These are phyloP conservation scores for Umimayanthus kanabou DNA, from an alignment of 92 coral and sea anemone genomes.

Conservation along the genomic window DNA sequence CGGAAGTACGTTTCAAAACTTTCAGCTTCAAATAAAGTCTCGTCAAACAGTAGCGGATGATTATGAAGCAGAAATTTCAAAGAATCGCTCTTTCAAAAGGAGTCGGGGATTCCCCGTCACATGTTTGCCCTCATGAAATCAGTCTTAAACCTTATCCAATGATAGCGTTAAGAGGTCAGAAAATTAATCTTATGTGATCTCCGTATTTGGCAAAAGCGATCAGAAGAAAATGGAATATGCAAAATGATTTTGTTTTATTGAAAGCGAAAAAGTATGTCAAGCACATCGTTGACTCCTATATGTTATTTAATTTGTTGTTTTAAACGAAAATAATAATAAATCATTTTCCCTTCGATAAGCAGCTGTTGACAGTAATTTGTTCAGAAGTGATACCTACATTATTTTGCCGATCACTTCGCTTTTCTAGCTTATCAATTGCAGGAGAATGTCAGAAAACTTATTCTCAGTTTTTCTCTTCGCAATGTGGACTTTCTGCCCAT, in stretches of 20 bases:
- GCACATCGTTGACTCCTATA: background rate
- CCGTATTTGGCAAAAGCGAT: background rate
- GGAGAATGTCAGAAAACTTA: no score
- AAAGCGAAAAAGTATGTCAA: background rate
- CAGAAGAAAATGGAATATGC: background rate
- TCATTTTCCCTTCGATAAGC: background rate
- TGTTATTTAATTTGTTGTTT: background rate
- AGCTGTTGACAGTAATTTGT: background rate
- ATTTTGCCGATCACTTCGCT: background rate
- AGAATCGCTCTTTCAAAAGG: background rate
- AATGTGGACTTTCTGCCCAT: background rate
- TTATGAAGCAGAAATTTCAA: no score
- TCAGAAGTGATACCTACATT: no score
- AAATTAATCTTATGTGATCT: no score
- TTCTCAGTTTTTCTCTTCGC: background rate
- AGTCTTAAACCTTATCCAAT: background rate
- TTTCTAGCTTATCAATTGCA: background rate
- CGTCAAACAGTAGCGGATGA: background rate
- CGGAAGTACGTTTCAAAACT: background rate
- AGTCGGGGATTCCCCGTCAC: background rate
- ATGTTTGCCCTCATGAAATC: background rate
- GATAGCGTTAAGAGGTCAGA: background rate
- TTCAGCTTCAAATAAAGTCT: background rate
- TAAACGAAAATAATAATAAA: no score
- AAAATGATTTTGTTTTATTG: background rate